phyloP scores from a whole-genome alignment of 2,113 vertebrate species.

The Pangasianodon gigas region DNA sequence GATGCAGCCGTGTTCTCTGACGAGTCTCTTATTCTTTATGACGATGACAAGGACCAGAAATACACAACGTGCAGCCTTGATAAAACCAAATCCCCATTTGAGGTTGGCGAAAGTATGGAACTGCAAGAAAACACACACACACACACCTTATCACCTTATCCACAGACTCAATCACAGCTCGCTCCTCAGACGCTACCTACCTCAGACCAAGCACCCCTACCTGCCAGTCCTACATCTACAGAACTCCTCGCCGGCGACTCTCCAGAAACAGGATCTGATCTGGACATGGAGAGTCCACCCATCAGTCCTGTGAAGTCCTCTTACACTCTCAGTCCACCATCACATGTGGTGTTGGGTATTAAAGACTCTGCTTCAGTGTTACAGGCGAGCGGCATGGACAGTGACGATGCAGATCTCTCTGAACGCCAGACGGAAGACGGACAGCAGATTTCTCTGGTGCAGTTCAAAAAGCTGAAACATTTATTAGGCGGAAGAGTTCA shows the following conservation, averaged over 20 bases:
- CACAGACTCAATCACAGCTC: background rate
- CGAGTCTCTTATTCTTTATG: background rate
- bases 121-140: background rate
- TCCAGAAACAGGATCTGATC: slow-evolving; percentile 39
- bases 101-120: background rate
- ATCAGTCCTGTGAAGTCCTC: background rate
- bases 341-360: slow-evolving; percentile 3
- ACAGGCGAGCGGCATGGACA: slow-evolving; percentile 38
- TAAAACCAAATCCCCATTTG: background rate
- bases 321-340: slow-evolving; percentile 33
- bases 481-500: slow-evolving; percentile 52
- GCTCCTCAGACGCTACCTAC: background rate
- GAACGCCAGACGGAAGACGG: slow-evolving; percentile 40
- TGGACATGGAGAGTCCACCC: slow-evolving; percentile 32
- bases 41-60: background rate
- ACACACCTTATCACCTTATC: background rate
- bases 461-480: slow-evolving; percentile 57
- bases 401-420: background rate
- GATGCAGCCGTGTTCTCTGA: slow-evolving; percentile 43
- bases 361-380: background rate
- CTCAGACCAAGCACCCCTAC: slow-evolving; percentile 7
- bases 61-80: background rate
- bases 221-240: slow-evolving; percentile 42
- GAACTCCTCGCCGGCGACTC: slow-evolving; percentile 33
- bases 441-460: slow-evolving; percentile 62